Conservation (phyloP, 2,888 invertebrate genomes). For the Cheilosia soror region DNA sequence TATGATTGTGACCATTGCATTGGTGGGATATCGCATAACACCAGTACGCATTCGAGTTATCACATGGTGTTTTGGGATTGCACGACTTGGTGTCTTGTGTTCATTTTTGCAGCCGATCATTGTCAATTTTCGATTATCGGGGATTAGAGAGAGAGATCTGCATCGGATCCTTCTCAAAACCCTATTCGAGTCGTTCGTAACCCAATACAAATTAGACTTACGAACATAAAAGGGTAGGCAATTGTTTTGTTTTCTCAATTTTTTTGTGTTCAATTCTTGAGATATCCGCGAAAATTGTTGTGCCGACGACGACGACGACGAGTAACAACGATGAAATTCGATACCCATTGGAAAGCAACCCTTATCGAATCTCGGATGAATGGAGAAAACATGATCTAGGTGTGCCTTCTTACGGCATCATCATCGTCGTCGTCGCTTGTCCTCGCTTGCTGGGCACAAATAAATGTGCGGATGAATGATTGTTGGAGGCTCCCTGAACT, state of each 20-base stretch:
- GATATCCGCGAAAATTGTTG: constrained; percentile 68
- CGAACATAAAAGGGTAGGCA: constrained; percentile 74
- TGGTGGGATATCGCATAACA: constrained; percentile 38
- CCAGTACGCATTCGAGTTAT: constrained; percentile 11
- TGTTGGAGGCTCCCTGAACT: constrained; percentile 68
- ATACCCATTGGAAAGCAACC: constrained; percentile 66
- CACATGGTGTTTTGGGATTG: constrained; percentile 41
- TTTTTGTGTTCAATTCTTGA: constrained; percentile 57
- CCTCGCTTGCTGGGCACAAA: constrained; percentile 48
- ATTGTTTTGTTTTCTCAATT: constrained; percentile 71
- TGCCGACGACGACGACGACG: constrained; percentile 49
- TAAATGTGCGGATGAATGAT: constrained; percentile 55
- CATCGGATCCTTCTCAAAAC: not conserved
- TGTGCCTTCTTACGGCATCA: constrained; percentile 76
- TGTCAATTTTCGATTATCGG: constrained; percentile 42
- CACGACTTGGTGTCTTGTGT: constrained; percentile 33
- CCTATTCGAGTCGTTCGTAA: constrained; percentile 55
- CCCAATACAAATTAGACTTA: constrained; percentile 69
- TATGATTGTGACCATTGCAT: constrained; percentile 37
- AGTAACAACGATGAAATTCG: constrained; percentile 62
- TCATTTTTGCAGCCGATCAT: not conserved
- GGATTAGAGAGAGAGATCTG: constrained; percentile 22
- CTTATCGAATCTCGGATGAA: constrained; percentile 72
- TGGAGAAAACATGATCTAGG: constrained; percentile 75
- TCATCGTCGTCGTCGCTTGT: constrained; percentile 42